Evolutionary conservation across 2,113 vertebrate species (phyloP), one percentile per base, ranked within the genome.

Genomic region (Guaruba guarouba): DNA sequence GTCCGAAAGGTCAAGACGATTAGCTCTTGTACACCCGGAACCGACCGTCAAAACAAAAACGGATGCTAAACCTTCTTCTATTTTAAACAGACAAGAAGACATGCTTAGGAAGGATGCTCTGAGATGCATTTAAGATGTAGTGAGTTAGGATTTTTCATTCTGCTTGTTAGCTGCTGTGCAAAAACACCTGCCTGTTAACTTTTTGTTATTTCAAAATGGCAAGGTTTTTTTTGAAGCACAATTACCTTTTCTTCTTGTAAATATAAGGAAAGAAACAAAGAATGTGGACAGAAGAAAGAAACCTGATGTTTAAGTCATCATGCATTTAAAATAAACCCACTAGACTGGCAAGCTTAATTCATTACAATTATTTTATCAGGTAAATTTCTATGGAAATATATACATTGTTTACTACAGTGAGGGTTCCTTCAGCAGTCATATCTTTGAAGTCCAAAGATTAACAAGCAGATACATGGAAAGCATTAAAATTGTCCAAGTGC

Each of bases 1-100:
- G 97, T 97, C 97, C 82, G 49, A 98, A 97, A 96, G 98, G 98
- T 99, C 98, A 98, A 98, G 97, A 97, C 95, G 98, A 98, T 98
- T 98, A 98, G 98, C 97, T 97, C 93, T 94, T 92, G 79, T 90
- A 90, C 85, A 94, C 90, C 96, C 85, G 54, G 96, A 93, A 95
- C 93, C 33, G 59, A 97, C 96, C 95, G 93, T 97, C 98, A 97
- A 97, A 98, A 98, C 97, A 98, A 97, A 97, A 97, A 97, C 51
- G 43, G 48, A 46, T 35, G 91, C 93, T 97, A 97, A 98, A 98
- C 48, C 91, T 57, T 61, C 86, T 37, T 87, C 93, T 95, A 4
- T 93, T 95, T 95, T 92, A 92, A 96, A 96, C 86, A 89, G 92
- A 83, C 64, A 61, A 94, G 93, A 82, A 96, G 83, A 88, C 74